phyloP scores from a whole-genome alignment of 1,140 invertebrate genomes.

The Trialeurodes vaporariorum region DNA sequence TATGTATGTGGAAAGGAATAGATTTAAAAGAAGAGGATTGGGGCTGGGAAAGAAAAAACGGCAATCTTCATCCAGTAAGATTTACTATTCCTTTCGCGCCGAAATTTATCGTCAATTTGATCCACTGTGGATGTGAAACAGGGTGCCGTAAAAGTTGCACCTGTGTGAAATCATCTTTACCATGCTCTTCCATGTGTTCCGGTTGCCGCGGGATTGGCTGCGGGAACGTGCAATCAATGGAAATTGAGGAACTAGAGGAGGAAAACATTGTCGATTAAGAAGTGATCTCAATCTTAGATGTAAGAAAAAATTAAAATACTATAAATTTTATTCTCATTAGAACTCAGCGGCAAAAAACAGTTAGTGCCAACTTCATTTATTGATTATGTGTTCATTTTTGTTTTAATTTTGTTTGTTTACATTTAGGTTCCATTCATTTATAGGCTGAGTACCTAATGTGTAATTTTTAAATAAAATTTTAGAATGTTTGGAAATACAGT shows the following conservation, averaged over 20 bases:
- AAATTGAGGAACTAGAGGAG: no score
- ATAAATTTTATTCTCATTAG: not conserved
- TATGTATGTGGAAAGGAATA: not conserved
- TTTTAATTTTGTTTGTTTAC: no score
- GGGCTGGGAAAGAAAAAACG: not conserved
- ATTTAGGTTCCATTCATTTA: no score
- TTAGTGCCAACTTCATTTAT: not conserved
- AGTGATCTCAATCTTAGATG: no score
- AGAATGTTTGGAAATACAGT: no score
- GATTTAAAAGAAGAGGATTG: not conserved
- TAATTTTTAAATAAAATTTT: no score
- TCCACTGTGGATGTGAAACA: not conserved
- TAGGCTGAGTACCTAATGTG: no score
- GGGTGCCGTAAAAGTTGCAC: conserved; percentile 1
- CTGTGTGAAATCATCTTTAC: not conserved
- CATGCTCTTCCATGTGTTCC: not conserved
- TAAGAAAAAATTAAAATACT: no score
- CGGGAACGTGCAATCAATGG: no score
- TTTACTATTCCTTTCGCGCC: not conserved
- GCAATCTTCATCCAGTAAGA: not conserved
- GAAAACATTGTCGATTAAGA: no score
- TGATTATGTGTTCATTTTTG: no score
- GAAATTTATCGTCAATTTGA: not conserved
- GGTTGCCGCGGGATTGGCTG: not conserved
- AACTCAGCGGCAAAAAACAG: no score